phyloP scores from a whole-genome alignment of 2,888 invertebrate species.

The Halictus ligatus region DNA sequence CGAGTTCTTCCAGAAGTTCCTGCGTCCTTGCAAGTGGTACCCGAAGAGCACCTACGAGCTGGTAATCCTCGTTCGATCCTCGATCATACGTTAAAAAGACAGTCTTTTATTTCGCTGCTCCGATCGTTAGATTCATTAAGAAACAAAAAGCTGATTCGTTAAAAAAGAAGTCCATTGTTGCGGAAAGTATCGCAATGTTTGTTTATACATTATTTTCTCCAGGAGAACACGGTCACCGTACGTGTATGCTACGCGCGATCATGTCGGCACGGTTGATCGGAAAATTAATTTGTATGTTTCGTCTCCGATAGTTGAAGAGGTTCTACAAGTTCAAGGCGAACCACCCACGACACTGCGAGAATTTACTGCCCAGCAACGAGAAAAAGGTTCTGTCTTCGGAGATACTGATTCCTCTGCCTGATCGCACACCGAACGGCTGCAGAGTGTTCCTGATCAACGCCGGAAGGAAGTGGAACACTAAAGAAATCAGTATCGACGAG shows the following conservation, averaged over 20 bases:
- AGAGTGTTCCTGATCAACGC: conserved; percentile 89
- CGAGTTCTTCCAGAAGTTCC: conserved; percentile 90
- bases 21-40: conserved; percentile 95
- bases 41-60: conserved; percentile 92
- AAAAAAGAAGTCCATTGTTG: too few relatives aligned
- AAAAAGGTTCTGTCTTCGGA: conserved; percentile 88
- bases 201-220: too few relatives aligned
- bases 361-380: conserved; percentile 88
- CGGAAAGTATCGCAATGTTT: too few relatives aligned
- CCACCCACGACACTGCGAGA: conserved; percentile 87
- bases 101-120: too few relatives aligned
- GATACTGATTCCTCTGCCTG: conserved; percentile 89
- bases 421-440: conserved; percentile 88
- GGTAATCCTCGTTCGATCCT: conserved; percentile 84
- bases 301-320: conserved; percentile 87
- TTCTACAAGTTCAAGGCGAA: conserved; percentile 89
- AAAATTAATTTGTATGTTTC: not conserved
- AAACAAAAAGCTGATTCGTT: too few relatives aligned
- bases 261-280: not conserved
- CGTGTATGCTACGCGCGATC: too few relatives aligned
- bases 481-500: conserved; percentile 88
- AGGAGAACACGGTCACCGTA: too few relatives aligned
- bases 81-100: too few relatives aligned
- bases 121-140: too few relatives aligned
- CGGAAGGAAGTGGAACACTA: conserved; percentile 92